Conservation (phyloP, 2,888 invertebrate genomes). For the Chrysopilus asiliformis region DNA sequence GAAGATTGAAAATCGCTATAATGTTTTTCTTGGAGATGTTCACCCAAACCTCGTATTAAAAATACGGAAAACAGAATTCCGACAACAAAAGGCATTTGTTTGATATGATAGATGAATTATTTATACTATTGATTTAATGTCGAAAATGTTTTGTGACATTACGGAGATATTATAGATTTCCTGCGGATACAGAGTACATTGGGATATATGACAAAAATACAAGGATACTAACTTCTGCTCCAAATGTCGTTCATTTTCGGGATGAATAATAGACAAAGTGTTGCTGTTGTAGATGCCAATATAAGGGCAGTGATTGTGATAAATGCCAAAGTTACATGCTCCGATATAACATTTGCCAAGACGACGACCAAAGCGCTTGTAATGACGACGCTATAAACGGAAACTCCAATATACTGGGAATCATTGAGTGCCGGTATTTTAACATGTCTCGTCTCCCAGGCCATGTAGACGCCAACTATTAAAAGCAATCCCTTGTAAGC, state of each 20-base stretch:
- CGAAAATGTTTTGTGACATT: too few species aligned
- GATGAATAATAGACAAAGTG: constrained; percentile 71
- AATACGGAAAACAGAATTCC: too few species aligned
- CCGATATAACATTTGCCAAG: constrained; percentile 74
- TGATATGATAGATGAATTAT: too few species aligned
- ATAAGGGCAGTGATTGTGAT: constrained; percentile 73
- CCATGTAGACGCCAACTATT: constrained; percentile 87
- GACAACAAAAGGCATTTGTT: too few species aligned
- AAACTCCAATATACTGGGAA: constrained; percentile 86
- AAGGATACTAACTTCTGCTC: constrained; percentile 41
- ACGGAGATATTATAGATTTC: too few species aligned
- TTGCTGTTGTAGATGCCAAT: constrained; percentile 72
- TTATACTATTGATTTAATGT: too few species aligned
- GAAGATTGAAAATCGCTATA: too few species aligned
- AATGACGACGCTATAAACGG: constrained; percentile 83
- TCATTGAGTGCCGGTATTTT: constrained; percentile 87
- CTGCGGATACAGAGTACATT: too few species aligned
- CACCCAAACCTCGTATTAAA: too few species aligned
- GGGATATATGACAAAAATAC: too few species aligned
- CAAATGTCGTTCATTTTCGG: constrained; percentile 71
- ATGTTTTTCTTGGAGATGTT: too few species aligned
- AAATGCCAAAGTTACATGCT: constrained; percentile 66
- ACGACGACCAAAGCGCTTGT: constrained; percentile 78
- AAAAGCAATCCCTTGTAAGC: constrained; percentile 80
- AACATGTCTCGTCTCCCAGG: constrained; percentile 87